Conservation (phyloP, 2,888 invertebrate species). For the Acronicta alni region DNA sequence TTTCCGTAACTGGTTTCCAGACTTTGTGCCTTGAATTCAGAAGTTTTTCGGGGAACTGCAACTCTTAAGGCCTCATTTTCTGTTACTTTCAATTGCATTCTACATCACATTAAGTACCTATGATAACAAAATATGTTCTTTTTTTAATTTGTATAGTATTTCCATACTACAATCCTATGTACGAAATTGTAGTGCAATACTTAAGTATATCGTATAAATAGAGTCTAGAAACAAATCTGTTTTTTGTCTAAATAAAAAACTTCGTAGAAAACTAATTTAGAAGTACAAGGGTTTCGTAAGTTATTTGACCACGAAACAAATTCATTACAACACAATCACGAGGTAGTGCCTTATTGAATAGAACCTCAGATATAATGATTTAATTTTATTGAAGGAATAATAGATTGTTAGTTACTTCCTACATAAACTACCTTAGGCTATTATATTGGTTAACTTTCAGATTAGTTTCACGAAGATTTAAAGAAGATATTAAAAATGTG, state of each 20-base stretch:
- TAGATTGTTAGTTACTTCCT: slow-evolving; percentile 28
- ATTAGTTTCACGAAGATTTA: too few relatives aligned
- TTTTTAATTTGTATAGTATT: too few relatives aligned
- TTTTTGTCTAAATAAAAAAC: slow-evolving; percentile 16
- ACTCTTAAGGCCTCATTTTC: slow-evolving; percentile 5
- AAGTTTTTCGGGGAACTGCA: slow-evolving; percentile 14
- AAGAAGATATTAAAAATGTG: too few relatives aligned
- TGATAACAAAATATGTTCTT: too few relatives aligned
- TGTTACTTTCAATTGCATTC: too few relatives aligned
- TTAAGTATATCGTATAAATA: not conserved
- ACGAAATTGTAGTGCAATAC: too few relatives aligned
- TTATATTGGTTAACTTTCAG: not conserved
- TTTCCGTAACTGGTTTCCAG: slow-evolving; percentile 18
- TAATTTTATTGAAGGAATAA: slow-evolving; percentile 27
- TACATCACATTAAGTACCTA: too few relatives aligned
- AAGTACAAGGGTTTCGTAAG: slow-evolving; percentile 52
- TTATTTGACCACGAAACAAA: slow-evolving; percentile 60
- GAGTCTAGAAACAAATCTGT: slow-evolving; percentile 2
- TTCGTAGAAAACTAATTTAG: slow-evolving; percentile 46
- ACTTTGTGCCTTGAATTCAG: slow-evolving; percentile 14
- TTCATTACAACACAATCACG: slow-evolving; percentile 56
- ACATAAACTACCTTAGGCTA: not conserved
- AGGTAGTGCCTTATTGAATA: slow-evolving; percentile 26
- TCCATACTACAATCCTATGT: too few relatives aligned
- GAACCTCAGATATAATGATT: slow-evolving; percentile 14